These are phyloP conservation scores for Calycopis cecrops DNA, from an alignment of 1,140 invertebrate genomes.

Conservation along the genomic window DNA sequence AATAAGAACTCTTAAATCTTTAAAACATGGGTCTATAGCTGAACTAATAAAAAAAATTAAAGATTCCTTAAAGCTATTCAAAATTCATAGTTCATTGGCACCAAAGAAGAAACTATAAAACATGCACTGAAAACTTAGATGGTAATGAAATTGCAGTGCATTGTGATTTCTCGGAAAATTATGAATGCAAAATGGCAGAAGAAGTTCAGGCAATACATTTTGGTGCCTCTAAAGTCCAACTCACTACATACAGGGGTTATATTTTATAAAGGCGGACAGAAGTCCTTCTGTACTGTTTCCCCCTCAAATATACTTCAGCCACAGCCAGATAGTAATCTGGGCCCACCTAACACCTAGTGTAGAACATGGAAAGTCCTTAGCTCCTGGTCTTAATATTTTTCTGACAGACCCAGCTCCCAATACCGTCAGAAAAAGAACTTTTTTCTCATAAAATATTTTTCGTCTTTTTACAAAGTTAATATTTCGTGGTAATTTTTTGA, in stretches of 20 bases:
- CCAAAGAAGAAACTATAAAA: background rate
- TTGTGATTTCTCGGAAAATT: background rate
- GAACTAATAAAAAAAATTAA: background rate
- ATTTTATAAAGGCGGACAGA: background rate
- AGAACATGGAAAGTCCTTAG: background rate
- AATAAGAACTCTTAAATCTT: background rate
- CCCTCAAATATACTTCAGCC: background rate
- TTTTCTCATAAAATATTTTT: conserved; percentile 10
- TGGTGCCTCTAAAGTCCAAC: background rate
- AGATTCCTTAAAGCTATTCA: background rate
- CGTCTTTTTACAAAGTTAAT: background rate
- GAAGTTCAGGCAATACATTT: conserved; percentile 10
- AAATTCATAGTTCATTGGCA: background rate
- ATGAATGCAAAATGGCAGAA: background rate
- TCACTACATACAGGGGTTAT: background rate
- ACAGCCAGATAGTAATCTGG: background rate
- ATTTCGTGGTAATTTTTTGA: conserved; percentile 2
- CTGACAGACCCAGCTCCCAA: conserved; percentile 5
- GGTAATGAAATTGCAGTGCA: background rate
- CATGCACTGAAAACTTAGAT: background rate
- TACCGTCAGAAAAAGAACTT: conserved; percentile 7
- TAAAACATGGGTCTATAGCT: background rate
- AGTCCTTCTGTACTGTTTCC: background rate
- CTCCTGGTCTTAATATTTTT: background rate
- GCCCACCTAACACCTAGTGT: background rate